Percentiles rank a stretch among this genome's conserved stretches.
Conservation (phyloP, 2,797 vertebrate species). For the Enteromius anoplus region DNA sequence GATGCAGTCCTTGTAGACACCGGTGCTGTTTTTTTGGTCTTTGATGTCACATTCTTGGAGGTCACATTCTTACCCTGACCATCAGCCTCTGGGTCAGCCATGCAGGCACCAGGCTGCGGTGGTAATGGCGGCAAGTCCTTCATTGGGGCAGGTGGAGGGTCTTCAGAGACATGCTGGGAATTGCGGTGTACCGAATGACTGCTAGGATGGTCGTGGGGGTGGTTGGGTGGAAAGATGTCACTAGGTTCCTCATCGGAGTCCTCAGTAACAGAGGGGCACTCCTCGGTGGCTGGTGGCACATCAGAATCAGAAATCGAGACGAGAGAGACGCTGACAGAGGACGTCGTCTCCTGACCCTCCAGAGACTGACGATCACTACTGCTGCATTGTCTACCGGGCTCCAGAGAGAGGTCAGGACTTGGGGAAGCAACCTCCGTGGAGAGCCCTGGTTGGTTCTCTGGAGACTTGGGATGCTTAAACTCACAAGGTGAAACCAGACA, state of each 20-base stretch:
- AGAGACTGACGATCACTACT: constrained; percentile 58
- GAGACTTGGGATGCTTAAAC: constrained; percentile 85
- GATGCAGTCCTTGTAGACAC: constrained; percentile 35
- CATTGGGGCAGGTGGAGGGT: constrained; percentile 81
- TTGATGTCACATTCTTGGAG: constrained; percentile 63
- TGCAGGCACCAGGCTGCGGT: constrained; percentile 85
- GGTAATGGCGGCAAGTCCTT: constrained; percentile 85
- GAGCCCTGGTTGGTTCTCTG: constrained; percentile 64
- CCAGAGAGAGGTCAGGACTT: constrained; percentile 75
- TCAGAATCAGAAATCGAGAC: constrained; percentile 84
- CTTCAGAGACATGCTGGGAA: constrained; percentile 59
- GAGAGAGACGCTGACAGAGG: constrained; percentile 83
- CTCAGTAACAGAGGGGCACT: constrained; percentile 79
- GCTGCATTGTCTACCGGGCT: constrained; percentile 63
- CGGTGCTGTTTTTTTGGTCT: constrained; percentile 65
- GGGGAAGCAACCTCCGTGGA: constrained; percentile 58
- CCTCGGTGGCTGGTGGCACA: constrained; percentile 73
- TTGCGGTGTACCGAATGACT: constrained; percentile 46
- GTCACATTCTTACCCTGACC: constrained; percentile 49
- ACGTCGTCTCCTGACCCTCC: constrained; percentile 78
- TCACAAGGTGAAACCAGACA: constrained; percentile 94
- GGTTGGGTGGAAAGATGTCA: constrained; percentile 62
- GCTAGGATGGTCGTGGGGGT: constrained; percentile 59
- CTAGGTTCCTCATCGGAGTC: constrained; percentile 84
- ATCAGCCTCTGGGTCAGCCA: constrained; percentile 84